phyloP scores from a whole-genome alignment of 2,797 vertebrate species.

The Thamnophis elegans region DNA sequence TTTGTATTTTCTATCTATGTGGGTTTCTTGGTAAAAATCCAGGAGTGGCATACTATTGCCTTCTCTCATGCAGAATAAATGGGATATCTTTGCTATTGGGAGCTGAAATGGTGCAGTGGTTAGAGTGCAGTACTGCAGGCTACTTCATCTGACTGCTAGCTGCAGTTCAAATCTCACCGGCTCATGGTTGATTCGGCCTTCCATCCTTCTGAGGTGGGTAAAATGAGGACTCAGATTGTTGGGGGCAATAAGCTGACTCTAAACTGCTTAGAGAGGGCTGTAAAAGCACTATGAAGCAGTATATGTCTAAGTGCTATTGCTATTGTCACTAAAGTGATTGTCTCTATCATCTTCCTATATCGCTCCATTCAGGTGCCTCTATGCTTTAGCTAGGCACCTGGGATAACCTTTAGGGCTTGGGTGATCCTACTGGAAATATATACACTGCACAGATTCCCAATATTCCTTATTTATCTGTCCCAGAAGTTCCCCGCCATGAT shows the following conservation, averaged over 20 bases:
- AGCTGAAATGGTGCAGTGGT: too few relatives aligned
- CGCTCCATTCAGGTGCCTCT: neutral
- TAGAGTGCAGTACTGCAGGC: too few relatives aligned
- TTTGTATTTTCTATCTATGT: neutral
- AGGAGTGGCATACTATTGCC: neutral
- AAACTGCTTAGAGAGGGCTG: too few relatives aligned
- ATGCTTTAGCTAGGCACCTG: neutral
- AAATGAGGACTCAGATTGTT: too few relatives aligned
- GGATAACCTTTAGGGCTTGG: neutral
- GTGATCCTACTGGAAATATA: neutral
- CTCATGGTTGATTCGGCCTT: too few relatives aligned
- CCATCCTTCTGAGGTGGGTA: too few relatives aligned
- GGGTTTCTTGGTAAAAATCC: neutral
- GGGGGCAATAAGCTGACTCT: too few relatives aligned
- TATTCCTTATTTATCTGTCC: neutral
- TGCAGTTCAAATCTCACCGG: too few relatives aligned
- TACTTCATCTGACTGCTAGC: too few relatives aligned
- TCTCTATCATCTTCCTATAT: neutral
- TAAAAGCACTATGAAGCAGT: too few relatives aligned
- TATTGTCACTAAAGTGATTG: neutral
- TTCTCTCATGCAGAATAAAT: neutral
- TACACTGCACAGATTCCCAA: neutral
- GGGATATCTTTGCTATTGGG: neutral
- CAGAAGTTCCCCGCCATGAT: neutral
- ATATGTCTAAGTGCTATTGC: neutral